Evolutionary conservation across 2,888 invertebrate species (phyloP), one percentile per base, ranked within the genome.

Genomic region (Mongoloraphidia duomilia): DNA sequence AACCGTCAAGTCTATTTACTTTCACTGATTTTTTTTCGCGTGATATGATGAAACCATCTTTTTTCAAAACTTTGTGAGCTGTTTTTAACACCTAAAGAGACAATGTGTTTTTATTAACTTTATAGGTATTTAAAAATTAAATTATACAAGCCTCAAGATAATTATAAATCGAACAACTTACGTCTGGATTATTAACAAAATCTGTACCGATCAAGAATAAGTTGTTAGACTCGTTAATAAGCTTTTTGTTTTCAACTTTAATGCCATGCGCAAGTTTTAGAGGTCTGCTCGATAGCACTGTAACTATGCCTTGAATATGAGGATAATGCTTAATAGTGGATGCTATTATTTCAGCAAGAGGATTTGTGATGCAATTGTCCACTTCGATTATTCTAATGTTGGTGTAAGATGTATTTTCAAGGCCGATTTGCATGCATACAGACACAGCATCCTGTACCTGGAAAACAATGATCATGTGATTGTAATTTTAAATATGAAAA

Each of bases 311-410:
- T 56, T 83, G 80, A 4, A 84, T 72, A 10, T 84, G 61, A 0
- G 86, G 85, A 37, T 82, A 63, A 57, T 87, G 82, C 43, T 74
- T 77, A 0, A 87, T 67, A 0, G 77, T 66, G 2, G 79, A 73
- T 9, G 69, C 64, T 6, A 88, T 70, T 10, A 68, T 55, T 2
- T 74, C 73, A 0, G 80, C 67, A 0, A 81, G 55, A 1, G 77
- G 72, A 49, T 68, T 59, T 41, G 59, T 55, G 71, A 66, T 8
- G 63, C 67, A 46, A 34, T 47, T 43, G 9, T 58, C 56, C 10
- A 46, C 54, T 43, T 60, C 60, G 17, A 79, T 68, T 38, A 67
- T 65, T 62, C 76, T 81, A 1, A 83, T 71, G 69, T 81, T 82
- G 54, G 73, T 65, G 0, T 69, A 70, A 48, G 75, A 72, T 2